These are phyloP conservation scores for Cosmia pyralina DNA, from an alignment of 2,888 invertebrate genomes.

Conservation along the genomic window DNA sequence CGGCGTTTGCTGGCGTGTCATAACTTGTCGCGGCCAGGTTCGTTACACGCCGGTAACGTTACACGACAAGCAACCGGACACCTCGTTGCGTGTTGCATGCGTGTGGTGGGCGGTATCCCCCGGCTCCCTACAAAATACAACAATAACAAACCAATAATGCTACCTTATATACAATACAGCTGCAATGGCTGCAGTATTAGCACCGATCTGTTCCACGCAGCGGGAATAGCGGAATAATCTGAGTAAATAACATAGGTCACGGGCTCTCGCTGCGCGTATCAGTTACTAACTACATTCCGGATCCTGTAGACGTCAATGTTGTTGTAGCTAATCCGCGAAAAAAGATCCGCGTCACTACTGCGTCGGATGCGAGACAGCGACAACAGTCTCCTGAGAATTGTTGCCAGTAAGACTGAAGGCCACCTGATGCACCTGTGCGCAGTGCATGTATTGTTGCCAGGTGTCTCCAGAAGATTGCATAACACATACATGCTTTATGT, in stretches of 20 bases:
- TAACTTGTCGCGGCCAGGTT: slow-evolving; percentile 82
- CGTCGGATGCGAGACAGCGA: too few relatives aligned
- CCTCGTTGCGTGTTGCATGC: slow-evolving; percentile 81
- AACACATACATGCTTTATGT: too few relatives aligned
- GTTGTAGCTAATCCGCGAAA: slow-evolving; percentile 13
- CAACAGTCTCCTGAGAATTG: too few relatives aligned
- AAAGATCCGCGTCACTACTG: too few relatives aligned
- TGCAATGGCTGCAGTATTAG: slow-evolving; percentile 47
- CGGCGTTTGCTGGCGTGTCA: slow-evolving; percentile 86
- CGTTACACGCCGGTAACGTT: slow-evolving; percentile 80
- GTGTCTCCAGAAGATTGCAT: too few relatives aligned
- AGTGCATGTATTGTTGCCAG: too few relatives aligned
- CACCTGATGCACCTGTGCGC: too few relatives aligned
- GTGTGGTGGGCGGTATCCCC: slow-evolving; percentile 71
- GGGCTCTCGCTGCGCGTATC: slow-evolving; percentile 38
- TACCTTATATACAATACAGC: slow-evolving; percentile 56
- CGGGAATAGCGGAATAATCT: slow-evolving; percentile 57
- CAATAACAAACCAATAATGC: slow-evolving; percentile 67
- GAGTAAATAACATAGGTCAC: slow-evolving; percentile 62
- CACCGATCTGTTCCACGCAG: slow-evolving; percentile 58
- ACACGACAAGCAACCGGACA: slow-evolving; percentile 84
- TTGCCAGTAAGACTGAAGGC: too few relatives aligned
- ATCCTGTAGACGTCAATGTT: slow-evolving; percentile 33
- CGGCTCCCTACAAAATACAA: slow-evolving; percentile 62
- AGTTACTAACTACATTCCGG: slow-evolving; percentile 56